Conservation (phyloP, 1,140 invertebrate genomes). For the Drosophila auraria region DNA sequence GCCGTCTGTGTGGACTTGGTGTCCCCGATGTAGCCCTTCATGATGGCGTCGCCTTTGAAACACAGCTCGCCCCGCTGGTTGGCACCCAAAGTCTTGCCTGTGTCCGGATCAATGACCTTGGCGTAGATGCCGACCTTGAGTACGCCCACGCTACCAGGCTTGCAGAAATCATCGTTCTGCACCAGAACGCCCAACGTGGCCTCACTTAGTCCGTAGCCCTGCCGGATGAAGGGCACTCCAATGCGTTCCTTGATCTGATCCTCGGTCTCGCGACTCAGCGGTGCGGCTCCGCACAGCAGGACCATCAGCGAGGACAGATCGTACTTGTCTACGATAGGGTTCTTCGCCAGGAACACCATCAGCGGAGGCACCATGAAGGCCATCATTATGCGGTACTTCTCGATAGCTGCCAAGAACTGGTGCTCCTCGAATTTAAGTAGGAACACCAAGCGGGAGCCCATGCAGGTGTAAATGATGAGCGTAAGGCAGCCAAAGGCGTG, state of each 20-base stretch:
- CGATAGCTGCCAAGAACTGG: constrained; percentile 88
- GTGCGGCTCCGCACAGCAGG: constrained; percentile 87
- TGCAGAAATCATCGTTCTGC: constrained; percentile 85
- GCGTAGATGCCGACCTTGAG: constrained; percentile 87
- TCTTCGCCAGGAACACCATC: constrained; percentile 88
- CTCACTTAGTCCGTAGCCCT: constrained; percentile 91
- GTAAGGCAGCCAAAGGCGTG: constrained; percentile 88
- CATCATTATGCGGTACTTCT: constrained; percentile 87
- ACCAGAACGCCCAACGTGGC: constrained; percentile 85
- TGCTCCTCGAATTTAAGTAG: constrained; percentile 89
- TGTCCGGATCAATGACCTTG: constrained; percentile 88
- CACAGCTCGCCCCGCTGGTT: constrained; percentile 89
- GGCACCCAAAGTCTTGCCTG: constrained; percentile 87
- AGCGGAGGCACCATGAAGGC: constrained; percentile 88
- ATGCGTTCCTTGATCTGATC: constrained; percentile 84
- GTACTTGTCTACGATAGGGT: constrained; percentile 87
- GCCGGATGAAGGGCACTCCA: constrained; percentile 86
- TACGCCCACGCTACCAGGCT: constrained; percentile 88
- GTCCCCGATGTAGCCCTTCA: constrained; percentile 90
- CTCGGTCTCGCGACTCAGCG: constrained; percentile 80
- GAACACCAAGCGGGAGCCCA: constrained; percentile 87
- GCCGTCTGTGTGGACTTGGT: constrained; percentile 88
- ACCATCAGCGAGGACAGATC: constrained; percentile 87
- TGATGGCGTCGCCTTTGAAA: constrained; percentile 88
- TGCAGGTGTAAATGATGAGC: constrained; percentile 85